Base-by-base conservation (phyloP, 2,113 vertebrate genomes). In the Cyrtonyx montezumae region DNA sequence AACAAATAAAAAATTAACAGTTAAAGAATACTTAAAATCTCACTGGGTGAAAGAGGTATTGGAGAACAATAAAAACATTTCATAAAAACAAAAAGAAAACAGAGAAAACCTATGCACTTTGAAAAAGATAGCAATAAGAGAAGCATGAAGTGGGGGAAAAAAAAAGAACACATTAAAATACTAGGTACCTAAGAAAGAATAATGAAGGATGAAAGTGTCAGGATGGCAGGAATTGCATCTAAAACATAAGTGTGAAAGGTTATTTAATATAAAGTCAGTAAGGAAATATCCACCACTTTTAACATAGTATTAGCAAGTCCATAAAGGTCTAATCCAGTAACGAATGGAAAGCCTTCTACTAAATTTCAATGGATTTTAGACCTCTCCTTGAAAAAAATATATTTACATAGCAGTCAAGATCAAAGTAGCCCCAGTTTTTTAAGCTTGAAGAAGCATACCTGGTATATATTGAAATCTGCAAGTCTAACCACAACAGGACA, bases 391-490 rank as follows among this genome's bases (percentile, higher is more conserved):
- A 79, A 87, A 88, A 92, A 92, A 78, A 0, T 71, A 77, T 7
- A 36, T 14, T 58, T 73, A 88, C 0, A 4, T 49, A 92, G 79
- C 55, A 87, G 78, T 56, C 36, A 87, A 91, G 78, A 16, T 78
- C 49, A 2, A 79, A 88, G 55, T 8, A 58, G 69, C 15, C 58
- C 32, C 66, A 74, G 69, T 82, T 88, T 81, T 93, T 94, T 36
- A 62, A 93, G 84, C 67, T 81, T 71, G 53, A 96, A 93, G 58
- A 86, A 92, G 95, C 95, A 86, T 97, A 99, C 99, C 99, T 99
- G 99, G 96, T 99, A 99, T 97, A 99, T 98, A 97, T 98, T 99
- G 97, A 99, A 98, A 98, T 99, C 99, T 46, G 99, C 99, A 97
- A 99, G 98, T 97, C 99, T 98, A 96, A 99, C 98, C 93, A 99